phyloP scores from a whole-genome alignment of 2,888 invertebrate genomes.

The Xanthostigma xanthostigma region DNA sequence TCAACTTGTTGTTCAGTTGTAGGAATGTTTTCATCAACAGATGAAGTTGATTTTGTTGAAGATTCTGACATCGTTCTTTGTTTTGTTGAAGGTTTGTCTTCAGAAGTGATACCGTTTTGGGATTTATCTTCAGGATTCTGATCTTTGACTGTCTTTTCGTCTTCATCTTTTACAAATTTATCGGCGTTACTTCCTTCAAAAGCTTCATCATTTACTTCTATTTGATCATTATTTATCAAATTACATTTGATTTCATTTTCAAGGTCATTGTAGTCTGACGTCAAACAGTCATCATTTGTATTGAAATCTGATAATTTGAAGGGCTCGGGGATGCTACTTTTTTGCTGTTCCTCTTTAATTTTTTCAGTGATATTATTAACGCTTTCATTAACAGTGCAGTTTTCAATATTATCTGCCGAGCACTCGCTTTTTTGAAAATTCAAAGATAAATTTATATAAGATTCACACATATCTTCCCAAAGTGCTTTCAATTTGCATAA shows the following conservation, averaged over 20 bases:
- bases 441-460: slow-evolving; percentile 25
- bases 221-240: too few relatives aligned
- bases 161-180: neutral
- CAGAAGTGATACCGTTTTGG: neutral
- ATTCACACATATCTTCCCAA: slow-evolving; percentile 28
- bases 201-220: neutral
- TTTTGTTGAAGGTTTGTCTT: neutral
- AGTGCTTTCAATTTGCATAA: slow-evolving; percentile 24
- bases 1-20: slow-evolving; percentile 30
- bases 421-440: slow-evolving; percentile 7
- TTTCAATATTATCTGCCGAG: slow-evolving; percentile 15
- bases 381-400: slow-evolving; percentile 9
- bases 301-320: slow-evolving; percentile 3
- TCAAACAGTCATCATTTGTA: slow-evolving; percentile 6
- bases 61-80: slow-evolving; percentile 12
- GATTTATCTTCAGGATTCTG: slow-evolving; percentile 4
- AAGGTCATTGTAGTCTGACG: neutral
- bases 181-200: neutral
- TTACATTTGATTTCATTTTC: neutral
- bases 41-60: slow-evolving; percentile 25
- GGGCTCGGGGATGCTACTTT: slow-evolving; percentile 8
- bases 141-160: slow-evolving; percentile 7
- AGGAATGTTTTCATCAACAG: slow-evolving; percentile 15
- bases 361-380: slow-evolving; percentile 13
- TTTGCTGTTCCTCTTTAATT: slow-evolving; percentile 6